Evolutionary conservation across 1,140 invertebrate genomes (phyloP).

Genomic region (Cydia splendana): DNA sequence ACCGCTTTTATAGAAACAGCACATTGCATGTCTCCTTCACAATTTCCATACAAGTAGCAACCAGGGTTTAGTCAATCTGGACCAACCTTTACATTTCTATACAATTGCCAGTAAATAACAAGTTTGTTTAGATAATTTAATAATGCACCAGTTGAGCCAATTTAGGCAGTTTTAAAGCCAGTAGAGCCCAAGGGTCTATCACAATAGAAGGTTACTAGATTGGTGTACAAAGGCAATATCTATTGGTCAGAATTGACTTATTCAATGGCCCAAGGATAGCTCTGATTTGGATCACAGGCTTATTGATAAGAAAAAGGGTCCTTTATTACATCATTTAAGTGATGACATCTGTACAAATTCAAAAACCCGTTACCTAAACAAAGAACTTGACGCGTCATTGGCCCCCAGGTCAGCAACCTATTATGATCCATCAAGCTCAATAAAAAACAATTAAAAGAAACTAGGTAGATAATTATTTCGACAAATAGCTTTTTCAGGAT

Average conservation of each 20-base stretch:
- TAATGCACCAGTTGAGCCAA: neutral
- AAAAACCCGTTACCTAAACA: constrained; percentile 15
- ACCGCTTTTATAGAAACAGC: no score
- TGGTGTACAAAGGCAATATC: constrained; percentile 12
- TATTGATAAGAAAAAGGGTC: neutral
- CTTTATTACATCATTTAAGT: neutral
- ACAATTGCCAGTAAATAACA: constrained; percentile 33
- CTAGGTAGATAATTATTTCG: neutral
- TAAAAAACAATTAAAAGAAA: neutral
- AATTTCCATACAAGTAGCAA: no score
- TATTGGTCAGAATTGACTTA: neutral
- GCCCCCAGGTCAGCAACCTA: constrained; percentile 60
- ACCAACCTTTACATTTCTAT: constrained; percentile 13
- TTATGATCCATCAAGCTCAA: constrained; percentile 29
- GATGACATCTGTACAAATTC: constrained; percentile 26
- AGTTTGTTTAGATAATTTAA: constrained; percentile 1
- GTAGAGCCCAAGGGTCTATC: neutral
- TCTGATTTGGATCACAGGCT: neutral
- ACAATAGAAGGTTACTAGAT: constrained; percentile 17
- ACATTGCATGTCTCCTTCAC: no score
- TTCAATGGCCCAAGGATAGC: neutral
- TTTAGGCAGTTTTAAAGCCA: neutral
- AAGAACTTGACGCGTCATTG: constrained; percentile 61
- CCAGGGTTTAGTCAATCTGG: neutral
- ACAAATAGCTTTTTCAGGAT: neutral